Base-by-base conservation (phyloP, 23 tunicate genomes). In the Ciona savignyi region DNA sequence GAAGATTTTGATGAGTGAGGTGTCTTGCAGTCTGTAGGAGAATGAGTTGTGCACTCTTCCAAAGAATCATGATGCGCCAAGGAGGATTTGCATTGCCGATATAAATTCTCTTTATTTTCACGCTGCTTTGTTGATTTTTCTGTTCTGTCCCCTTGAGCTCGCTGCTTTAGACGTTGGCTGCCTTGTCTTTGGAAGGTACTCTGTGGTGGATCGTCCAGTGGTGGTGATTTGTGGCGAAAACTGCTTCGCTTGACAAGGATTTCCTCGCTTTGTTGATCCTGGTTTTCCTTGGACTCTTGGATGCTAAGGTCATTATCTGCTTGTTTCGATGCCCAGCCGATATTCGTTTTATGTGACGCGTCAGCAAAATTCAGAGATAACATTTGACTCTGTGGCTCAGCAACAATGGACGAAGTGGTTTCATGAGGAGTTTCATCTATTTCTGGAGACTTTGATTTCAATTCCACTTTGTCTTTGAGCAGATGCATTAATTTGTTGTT, bases 61-160 rank as follows among this genome's bases (percentile, higher is more conserved):
- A 63, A 4, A 48, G 15, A 24, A n/a, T 42, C 64, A 32, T 74
- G 75, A 23, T 68, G 77, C 6, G 87, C 80, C 23, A 75, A 73
- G 27, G 87, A 82, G 4, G 87, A 82, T 32, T 75, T 82, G 33
- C 87, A 82, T 22, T 82, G 75, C 33, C 87, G 51, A 23, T 33
- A 68, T 25, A 78, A 22, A 68, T 78, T 78, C 49, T 78, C 83
- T 32, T 78, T 78, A 30, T 68, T 56, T 49, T 80, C 84, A 2
- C 21, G 32, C 23, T 80, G 60, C 34, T 30, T 80, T 0, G 51
- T 31, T 20, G 24, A 15, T 27, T 25, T 62, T 2, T 27, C 4
- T 15, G 34, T 29, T 1, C 33, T 51, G 11, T 64, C 68, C n/a
- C 22, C n/a, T 4, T 6, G 11, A 22, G 25, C 56, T 42, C 56